Conservation (phyloP, 2,113 vertebrate genomes). For the Callipepla squamata region DNA sequence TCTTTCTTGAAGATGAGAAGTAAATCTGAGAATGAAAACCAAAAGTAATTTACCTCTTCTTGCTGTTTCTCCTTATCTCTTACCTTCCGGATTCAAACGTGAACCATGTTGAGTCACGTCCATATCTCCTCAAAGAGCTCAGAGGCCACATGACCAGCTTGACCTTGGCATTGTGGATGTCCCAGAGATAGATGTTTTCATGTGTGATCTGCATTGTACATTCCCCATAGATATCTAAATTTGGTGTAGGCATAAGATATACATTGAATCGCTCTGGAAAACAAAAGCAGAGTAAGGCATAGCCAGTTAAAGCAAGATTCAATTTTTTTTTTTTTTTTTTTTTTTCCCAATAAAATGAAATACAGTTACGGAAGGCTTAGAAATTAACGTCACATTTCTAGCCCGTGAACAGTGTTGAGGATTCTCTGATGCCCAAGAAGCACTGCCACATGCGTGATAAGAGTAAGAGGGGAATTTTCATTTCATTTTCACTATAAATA, state of each 20-base stretch:
- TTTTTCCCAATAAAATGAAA: background rate
- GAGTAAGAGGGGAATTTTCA: background rate
- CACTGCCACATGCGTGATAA: background rate
- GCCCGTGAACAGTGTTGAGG: background rate
- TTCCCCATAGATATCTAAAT: constrained; percentile 98
- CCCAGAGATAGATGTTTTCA: constrained; percentile 99
- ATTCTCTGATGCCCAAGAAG: background rate
- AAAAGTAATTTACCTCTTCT: background rate
- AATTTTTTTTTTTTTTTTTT: background rate
- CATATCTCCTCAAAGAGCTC: constrained; percentile 94
- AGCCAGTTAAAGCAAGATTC: background rate
- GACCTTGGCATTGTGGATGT: constrained; percentile 96
- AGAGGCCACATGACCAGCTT: constrained; percentile 99
- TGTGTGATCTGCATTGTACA: constrained; percentile 99
- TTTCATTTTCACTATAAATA: background rate
- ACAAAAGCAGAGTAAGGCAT: constrained; percentile 21
- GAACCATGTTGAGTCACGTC: constrained; percentile 98
- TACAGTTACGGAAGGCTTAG: background rate
- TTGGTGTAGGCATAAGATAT: constrained; percentile 97
- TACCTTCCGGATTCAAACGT: constrained; percentile 98
- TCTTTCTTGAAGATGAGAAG: background rate
- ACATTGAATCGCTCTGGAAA: constrained; percentile 95
- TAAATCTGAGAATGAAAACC: background rate
- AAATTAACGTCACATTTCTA: background rate
- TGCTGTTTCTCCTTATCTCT: constrained; percentile 38